Evolutionary conservation across 2,797 vertebrate genomes (phyloP).

Genomic region (Cryptoprocta ferox): DNA sequence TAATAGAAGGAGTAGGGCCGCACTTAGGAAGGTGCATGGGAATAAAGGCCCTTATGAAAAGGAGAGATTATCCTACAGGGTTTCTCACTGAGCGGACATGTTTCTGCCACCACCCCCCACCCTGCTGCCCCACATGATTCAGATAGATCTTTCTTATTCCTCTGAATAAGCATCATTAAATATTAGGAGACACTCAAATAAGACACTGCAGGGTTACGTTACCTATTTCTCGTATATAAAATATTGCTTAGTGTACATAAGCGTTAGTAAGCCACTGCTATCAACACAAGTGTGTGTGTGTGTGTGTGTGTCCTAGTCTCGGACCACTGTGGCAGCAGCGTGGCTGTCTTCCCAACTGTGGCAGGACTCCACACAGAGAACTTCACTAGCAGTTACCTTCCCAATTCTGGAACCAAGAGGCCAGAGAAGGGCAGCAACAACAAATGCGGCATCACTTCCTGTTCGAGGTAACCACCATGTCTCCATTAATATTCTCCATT

Average conservation of each 20-base stretch:
- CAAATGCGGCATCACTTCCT: not conserved
- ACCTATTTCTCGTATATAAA: not conserved
- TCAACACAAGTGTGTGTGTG: not conserved
- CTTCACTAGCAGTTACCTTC: not conserved
- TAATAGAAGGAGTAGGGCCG: not conserved
- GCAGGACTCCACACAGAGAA: not conserved
- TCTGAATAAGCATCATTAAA: constrained; percentile 10
- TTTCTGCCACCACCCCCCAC: not conserved
- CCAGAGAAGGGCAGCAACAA: not conserved
- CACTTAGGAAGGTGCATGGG: not conserved
- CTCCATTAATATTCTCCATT: not conserved
- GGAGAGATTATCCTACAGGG: not conserved
- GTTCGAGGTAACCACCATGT: not conserved
- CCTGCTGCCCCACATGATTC: not conserved
- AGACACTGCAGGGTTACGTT: not conserved
- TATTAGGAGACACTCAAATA: not conserved
- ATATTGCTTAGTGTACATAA: not conserved
- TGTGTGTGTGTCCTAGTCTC: not conserved
- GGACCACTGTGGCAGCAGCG: not conserved
- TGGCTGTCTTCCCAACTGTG: too few relatives aligned
- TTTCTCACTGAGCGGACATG: not conserved
- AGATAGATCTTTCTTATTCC: not conserved
- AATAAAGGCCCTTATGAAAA: not conserved
- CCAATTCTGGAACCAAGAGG: not conserved
- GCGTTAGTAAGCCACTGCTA: not conserved